Conservation (phyloP, 2,113 vertebrate genomes). For the Typhlomys cinereus region DNA sequence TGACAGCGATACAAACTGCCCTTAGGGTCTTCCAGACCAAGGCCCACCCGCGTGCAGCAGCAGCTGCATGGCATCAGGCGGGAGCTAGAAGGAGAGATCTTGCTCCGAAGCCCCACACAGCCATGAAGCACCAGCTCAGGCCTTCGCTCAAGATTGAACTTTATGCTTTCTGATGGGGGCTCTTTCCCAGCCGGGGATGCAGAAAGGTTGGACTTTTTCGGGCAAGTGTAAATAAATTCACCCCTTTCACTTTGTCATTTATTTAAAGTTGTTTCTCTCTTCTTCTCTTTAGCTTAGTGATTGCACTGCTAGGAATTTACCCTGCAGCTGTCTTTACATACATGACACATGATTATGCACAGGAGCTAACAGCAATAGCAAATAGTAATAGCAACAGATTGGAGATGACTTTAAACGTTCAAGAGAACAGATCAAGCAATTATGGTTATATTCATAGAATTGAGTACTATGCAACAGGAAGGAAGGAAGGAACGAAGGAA, state of each 20-base stretch:
- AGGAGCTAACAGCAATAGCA: neutral
- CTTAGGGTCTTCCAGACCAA: conserved; percentile 6
- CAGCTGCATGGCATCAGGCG: neutral
- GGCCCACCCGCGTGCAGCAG: neutral
- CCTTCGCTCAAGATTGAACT: neutral
- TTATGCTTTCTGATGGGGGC: neutral
- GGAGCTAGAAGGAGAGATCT: neutral
- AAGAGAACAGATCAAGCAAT: neutral
- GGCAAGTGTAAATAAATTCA: conserved; percentile 28
- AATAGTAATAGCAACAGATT: neutral
- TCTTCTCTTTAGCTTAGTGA: neutral
- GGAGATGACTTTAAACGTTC: neutral
- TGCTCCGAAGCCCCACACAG: neutral
- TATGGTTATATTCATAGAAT: neutral
- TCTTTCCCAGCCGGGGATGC: neutral
- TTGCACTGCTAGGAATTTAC: neutral
- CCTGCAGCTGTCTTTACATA: neutral
- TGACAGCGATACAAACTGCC: neutral
- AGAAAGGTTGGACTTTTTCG: neutral
- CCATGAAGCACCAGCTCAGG: neutral
- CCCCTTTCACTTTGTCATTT: neutral
- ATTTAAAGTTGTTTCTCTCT: conserved; percentile 27
- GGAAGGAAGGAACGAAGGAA: no score
- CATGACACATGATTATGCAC: neutral
- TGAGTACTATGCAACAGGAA: neutral